Conservation (phyloP, 2,797 vertebrate genomes). For the Parauchenoglanis ngamensis region DNA sequence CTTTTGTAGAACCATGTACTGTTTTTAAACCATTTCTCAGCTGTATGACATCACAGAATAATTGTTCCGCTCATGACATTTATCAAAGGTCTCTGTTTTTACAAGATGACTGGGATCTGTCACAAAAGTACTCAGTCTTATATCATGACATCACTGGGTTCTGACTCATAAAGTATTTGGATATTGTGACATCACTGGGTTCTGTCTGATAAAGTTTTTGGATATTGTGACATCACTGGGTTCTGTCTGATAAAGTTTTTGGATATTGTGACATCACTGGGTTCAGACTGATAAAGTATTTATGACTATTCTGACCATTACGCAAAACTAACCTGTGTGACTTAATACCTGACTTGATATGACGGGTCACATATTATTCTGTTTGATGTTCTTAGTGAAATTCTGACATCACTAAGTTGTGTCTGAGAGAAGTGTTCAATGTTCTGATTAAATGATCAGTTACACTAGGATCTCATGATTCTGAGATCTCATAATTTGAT, state of each 20-base stretch:
- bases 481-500: neutral
- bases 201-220: neutral
- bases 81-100: neutral
- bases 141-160: neutral
- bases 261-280: neutral
- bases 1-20: neutral
- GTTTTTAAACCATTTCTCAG: neutral
- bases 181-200: neutral
- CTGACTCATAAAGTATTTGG: neutral
- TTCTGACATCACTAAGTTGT: neutral
- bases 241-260: neutral
- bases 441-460: neutral
- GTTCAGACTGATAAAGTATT: neutral
- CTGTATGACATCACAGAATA: neutral
- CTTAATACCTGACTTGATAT: no score
- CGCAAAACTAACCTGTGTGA: no score
- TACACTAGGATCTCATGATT: neutral
- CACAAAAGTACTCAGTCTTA: neutral
- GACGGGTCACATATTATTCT: neutral
- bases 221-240: neutral
- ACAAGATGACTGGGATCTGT: no score
- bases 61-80: neutral
- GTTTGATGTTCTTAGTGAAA: no score
- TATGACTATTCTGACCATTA: no score
- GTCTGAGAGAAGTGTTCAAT: neutral